Conservation (phyloP, 2,888 invertebrate genomes). For the Furcula furcula region DNA sequence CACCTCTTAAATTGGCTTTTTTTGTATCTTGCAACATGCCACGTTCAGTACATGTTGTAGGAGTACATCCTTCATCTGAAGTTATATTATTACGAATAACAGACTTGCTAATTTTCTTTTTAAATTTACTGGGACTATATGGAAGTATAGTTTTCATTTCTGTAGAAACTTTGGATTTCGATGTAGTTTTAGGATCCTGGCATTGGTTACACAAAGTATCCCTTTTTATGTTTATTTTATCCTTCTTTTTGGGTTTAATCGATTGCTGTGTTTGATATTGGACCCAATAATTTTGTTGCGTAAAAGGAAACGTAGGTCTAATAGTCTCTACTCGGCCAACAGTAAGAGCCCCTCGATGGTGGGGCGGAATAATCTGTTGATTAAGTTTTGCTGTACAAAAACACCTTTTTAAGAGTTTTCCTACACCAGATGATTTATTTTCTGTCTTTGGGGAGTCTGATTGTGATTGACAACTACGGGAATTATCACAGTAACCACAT, state of each 20-base stretch:
- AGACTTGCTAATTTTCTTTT: constrained; percentile 27
- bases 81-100: not conserved
- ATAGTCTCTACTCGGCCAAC: constrained; percentile 18
- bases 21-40: not conserved
- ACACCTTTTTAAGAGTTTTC: constrained; percentile 38
- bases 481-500: not conserved
- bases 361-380: constrained; percentile 8
- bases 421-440: constrained; percentile 25
- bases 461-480: constrained; percentile 5
- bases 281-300: constrained; percentile 18
- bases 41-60: not conserved
- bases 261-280: constrained; percentile 18
- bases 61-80: not conserved
- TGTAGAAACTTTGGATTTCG: constrained; percentile 1
- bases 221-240: not conserved
- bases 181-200: not conserved
- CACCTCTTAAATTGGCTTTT: not conserved
- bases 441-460: constrained; percentile 12
- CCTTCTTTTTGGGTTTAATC: not conserved
- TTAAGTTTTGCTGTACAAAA: constrained; percentile 42
- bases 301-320: constrained; percentile 16
- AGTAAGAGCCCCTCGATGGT: constrained; percentile 1
- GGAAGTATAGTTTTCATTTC: constrained; percentile 40
- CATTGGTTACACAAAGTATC: not conserved
- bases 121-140: constrained; percentile 37